phyloP scores from a whole-genome alignment of 2,113 vertebrate species.

The Mirounga angustirostris region DNA sequence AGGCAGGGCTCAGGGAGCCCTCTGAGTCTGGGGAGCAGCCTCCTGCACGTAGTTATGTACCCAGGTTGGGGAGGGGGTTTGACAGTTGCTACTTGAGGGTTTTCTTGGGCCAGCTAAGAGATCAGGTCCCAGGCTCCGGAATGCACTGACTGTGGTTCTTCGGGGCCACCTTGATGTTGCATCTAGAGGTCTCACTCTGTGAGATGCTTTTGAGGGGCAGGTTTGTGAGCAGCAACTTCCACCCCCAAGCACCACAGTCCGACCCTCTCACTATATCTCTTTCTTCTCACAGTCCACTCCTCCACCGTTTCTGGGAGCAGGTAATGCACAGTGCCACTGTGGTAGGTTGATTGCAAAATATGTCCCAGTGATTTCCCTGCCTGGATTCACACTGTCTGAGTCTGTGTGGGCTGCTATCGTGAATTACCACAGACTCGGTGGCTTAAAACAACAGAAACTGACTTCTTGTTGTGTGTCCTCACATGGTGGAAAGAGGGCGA shows the following conservation, averaged over 20 bases:
- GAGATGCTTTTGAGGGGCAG: constrained; percentile 88
- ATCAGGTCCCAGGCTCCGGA: constrained; percentile 87
- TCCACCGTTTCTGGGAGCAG: constrained; percentile 90
- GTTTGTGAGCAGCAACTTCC: constrained; percentile 87
- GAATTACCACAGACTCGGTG: too few species aligned
- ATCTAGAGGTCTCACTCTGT: constrained; percentile 86
- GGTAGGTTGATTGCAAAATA: background rate
- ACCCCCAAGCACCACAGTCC: constrained; percentile 89
- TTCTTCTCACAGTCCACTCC: constrained; percentile 75
- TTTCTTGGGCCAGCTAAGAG: constrained; percentile 84
- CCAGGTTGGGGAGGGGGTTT: constrained; percentile 80
- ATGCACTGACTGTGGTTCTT: constrained; percentile 83
- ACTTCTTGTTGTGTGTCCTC: background rate
- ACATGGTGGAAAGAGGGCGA: background rate
- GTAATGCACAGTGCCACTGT: constrained; percentile 89
- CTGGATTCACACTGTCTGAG: background rate
- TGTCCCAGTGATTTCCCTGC: background rate
- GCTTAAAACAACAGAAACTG: background rate
- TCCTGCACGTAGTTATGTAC: constrained; percentile 85
- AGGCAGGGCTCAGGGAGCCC: background rate
- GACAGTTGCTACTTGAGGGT: constrained; percentile 82
- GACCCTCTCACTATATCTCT: constrained; percentile 87
- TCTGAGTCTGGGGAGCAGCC: constrained; percentile 78
- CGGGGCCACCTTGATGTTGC: constrained; percentile 52
- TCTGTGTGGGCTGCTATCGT: background rate